Evolutionary conservation across 23 tunicate species (phyloP), one percentile per base, ranked within the genome.

Genomic region (Trididemnum nubilum): DNA sequence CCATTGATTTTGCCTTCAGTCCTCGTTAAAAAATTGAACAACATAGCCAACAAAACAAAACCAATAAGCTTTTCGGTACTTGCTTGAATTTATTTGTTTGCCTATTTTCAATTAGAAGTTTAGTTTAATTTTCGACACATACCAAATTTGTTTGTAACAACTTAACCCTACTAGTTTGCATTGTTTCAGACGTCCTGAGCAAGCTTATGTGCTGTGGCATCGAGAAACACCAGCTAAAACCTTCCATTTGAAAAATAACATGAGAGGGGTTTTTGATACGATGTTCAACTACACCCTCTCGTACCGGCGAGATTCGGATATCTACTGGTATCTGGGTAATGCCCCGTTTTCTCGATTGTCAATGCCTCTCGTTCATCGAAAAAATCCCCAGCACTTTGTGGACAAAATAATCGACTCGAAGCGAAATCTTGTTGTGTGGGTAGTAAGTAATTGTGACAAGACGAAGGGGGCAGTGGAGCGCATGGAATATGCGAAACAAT

Each of bases 131-230:
- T n/a, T n/a, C n/a, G n/a, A n/a, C n/a, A n/a, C n/a, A n/a, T n/a
- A n/a, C n/a, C n/a, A n/a, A n/a, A n/a, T n/a, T n/a, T n/a, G n/a
- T n/a, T n/a, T n/a, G n/a, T n/a, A n/a, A n/a, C n/a, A n/a, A n/a
- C n/a, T n/a, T n/a, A n/a, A n/a, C n/a, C n/a, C n/a, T n/a, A n/a
- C n/a, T n/a, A n/a, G n/a, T n/a, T n/a, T n/a, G n/a, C n/a, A 44
- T 44, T 9, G 9, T 44, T 44, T 15, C 79, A 88, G 94, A 66
- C 72, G 81, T 1, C 51, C 76, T 4, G 80, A 88, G 7, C 94
- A 89, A 79, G 78, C 81, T 32, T 89, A 83, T 70, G 85, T 89
- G 28, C 72, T 89, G n/a, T 89, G 94, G 94, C 81, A 81, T 38
- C 85, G 88, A 2, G 94, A 89, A 71, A 84, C 88, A 0, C 94